Conservation (phyloP, 2,797 vertebrate species). For the Rallus crepitans region DNA sequence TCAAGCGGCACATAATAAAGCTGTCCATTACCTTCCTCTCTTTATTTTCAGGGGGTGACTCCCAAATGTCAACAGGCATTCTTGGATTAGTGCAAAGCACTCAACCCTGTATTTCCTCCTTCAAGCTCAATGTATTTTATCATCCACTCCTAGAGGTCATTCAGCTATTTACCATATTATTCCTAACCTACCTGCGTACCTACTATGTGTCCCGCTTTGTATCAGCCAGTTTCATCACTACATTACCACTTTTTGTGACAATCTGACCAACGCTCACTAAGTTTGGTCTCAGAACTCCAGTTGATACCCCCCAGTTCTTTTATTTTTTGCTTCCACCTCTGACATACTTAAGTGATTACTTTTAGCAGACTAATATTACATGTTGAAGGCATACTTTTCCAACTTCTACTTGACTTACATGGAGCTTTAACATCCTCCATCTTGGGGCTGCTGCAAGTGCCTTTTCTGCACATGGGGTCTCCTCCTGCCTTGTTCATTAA, state of each 20-base stretch:
- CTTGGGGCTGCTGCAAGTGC: neutral
- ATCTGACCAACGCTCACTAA: neutral
- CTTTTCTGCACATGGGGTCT: neutral
- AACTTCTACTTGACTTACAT: neutral
- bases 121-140: neutral
- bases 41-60: neutral
- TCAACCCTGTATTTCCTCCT: neutral
- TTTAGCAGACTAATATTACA: neutral
- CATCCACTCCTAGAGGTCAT: neutral
- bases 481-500: neutral
- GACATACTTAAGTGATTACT: neutral
- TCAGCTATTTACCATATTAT: neutral
- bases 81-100: neutral
- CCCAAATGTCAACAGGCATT: neutral
- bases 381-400: neutral
- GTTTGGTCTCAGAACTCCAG: neutral
- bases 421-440: neutral
- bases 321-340: neutral
- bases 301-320: neutral
- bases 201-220: neutral
- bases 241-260: neutral
- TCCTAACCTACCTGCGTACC: neutral
- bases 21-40: neutral
- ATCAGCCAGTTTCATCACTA: neutral
- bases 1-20: neutral